Conservation (phyloP, 2,888 invertebrate species). For the Acanthoscelides obtectus region DNA sequence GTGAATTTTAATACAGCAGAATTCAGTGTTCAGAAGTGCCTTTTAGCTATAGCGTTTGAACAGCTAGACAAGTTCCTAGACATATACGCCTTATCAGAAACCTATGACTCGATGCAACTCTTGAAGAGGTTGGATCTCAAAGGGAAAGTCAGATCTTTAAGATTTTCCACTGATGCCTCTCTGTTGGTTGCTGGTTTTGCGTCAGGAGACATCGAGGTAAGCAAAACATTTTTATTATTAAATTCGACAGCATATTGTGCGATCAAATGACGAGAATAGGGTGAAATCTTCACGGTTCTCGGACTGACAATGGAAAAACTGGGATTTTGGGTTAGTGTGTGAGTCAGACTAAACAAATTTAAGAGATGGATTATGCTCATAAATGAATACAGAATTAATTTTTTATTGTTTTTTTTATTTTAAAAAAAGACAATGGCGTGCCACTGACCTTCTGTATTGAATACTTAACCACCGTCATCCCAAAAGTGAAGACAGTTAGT, state of each 20-base stretch:
- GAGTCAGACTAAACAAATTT: no score
- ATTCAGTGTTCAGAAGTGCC: conserved; percentile 14
- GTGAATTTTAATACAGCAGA: conserved; percentile 3
- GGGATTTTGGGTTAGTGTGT: no score
- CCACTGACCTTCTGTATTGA: no score
- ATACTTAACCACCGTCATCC: no score
- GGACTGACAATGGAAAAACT: no score
- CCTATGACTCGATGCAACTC: background rate
- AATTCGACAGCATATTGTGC: background rate
- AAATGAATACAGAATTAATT: no score
- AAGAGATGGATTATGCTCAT: no score
- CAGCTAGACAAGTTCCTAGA: conserved; percentile 14
- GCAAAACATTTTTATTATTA: background rate
- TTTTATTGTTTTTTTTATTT: no score
- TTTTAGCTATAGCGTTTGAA: conserved; percentile 9
- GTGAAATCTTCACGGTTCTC: no score
- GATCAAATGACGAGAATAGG: background rate
- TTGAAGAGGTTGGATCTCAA: conserved; percentile 15
- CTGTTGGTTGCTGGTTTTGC: conserved; percentile 61
- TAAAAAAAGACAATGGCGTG: no score
- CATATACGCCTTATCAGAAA: conserved; percentile 9
- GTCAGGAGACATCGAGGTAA: conserved; percentile 60
- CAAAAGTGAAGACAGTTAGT: no score
- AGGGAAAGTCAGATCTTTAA: conserved; percentile 27
- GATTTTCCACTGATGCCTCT: conserved; percentile 52